Percentiles rank a stretch among this genome's conserved stretches.
Conservation (phyloP, 1,140 invertebrate species). For the Cydia strobilella region DNA sequence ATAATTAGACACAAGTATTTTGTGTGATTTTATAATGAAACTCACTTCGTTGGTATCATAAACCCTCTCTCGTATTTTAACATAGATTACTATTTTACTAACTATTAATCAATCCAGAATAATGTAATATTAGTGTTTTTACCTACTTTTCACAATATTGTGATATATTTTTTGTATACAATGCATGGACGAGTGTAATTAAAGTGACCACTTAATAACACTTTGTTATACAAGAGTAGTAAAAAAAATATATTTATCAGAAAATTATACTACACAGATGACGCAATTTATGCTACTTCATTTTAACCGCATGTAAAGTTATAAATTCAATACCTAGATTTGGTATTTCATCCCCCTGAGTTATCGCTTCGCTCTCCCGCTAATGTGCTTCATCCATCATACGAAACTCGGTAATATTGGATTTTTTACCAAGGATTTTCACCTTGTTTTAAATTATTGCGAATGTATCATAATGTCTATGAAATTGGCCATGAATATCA, state of each 20-base stretch:
- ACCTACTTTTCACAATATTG: too few relatives aligned
- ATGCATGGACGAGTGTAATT: too few relatives aligned
- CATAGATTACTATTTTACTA: too few relatives aligned
- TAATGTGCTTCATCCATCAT: conserved; percentile 31
- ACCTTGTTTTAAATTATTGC: conserved; percentile 22
- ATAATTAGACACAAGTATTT: too few relatives aligned
- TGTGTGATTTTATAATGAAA: too few relatives aligned
- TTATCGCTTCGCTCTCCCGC: conserved; percentile 28
- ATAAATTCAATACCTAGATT: conserved; percentile 32
- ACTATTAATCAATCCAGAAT: too few relatives aligned
- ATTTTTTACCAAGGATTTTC: conserved; percentile 17
- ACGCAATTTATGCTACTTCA: conserved; percentile 25
- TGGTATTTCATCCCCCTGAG: conserved; percentile 27
- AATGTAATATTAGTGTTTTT: too few relatives aligned
- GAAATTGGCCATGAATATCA: neutral
- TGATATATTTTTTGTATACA: too few relatives aligned
- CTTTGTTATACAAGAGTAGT: too few relatives aligned
- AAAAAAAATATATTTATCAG: neutral
- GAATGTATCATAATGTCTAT: conserved; percentile 10
- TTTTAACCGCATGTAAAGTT: conserved; percentile 25
- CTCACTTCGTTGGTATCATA: too few relatives aligned
- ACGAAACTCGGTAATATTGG: conserved; percentile 27
- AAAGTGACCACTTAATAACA: too few relatives aligned
- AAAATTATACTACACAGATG: neutral
- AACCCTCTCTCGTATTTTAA: too few relatives aligned